Percentiles rank a stretch among this genome's conserved stretches.
phyloP scores from a whole-genome alignment of 2,888 invertebrate genomes.

The Dicyrtoma fusca region DNA sequence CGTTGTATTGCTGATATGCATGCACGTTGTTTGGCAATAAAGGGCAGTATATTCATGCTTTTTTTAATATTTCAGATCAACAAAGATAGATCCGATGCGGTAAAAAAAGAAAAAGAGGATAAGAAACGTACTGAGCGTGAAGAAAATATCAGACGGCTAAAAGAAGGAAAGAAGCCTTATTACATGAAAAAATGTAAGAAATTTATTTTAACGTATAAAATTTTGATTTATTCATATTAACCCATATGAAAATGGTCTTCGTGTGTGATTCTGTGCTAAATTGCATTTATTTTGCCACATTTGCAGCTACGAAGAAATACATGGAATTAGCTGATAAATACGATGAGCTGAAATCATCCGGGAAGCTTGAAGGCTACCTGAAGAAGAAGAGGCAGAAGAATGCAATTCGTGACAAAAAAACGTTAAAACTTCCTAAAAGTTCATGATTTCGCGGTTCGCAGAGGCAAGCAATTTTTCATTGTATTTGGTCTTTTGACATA shows the following conservation, averaged over 20 bases:
- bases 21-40: no score
- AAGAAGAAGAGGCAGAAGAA: constrained; percentile 79
- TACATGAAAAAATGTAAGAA: constrained; percentile 74
- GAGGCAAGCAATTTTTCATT: no score
- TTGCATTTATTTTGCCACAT: constrained; percentile 44
- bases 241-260: neutral
- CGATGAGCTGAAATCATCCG: constrained; percentile 75
- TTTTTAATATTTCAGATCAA: constrained; percentile 65
- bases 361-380: constrained; percentile 78
- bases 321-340: constrained; percentile 77
- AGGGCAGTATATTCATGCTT: neutral
- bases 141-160: constrained; percentile 66
- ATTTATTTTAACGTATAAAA: neutral
- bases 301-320: constrained; percentile 77
- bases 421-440: constrained; percentile 52
- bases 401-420: constrained; percentile 61
- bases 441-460: no score
- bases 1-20: neutral
- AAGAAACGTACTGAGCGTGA: constrained; percentile 64
- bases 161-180: constrained; percentile 72
- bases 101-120: constrained; percentile 65
- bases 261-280: neutral
- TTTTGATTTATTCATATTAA: neutral
- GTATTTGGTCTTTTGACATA: no score
- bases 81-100: constrained; percentile 71